Evolutionary conservation across 2,113 vertebrate species (phyloP).

Genomic region (Etheostoma cragini): DNA sequence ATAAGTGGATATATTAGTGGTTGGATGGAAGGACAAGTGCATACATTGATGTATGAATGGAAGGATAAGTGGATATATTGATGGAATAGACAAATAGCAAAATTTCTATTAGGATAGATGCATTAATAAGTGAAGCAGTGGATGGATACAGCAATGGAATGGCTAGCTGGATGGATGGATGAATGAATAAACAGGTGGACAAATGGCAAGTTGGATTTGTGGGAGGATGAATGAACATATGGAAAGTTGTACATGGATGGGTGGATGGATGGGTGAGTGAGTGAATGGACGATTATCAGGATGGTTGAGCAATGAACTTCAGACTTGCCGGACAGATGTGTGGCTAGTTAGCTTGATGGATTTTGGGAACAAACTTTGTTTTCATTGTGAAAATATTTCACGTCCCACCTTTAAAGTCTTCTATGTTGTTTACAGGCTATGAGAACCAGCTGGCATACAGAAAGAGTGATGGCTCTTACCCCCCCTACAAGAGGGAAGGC

Average conservation of each 20-base stretch:
- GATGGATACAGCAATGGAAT: too few species aligned
- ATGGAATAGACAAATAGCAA: too few species aligned
- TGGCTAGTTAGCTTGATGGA: background rate
- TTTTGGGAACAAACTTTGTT: background rate
- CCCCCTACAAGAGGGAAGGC: conserved; percentile 82
- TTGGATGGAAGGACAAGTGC: background rate
- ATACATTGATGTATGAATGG: too few species aligned
- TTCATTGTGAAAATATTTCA: background rate
- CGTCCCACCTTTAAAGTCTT: background rate
- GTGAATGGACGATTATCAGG: background rate
- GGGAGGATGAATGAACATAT: too few species aligned
- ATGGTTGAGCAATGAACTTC: background rate
- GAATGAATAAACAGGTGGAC: too few species aligned
- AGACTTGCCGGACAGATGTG: background rate
- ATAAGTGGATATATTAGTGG: background rate
- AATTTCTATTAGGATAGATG: too few species aligned
- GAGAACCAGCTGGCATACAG: conserved; percentile 82
- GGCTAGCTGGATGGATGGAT: too few species aligned
- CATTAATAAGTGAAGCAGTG: too few species aligned
- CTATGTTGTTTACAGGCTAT: conserved; percentile 73
- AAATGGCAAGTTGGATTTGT: too few species aligned
- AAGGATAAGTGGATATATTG: too few species aligned
- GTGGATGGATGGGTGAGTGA: too few species aligned
- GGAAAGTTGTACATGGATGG: background rate
- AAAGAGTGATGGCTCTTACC: conserved; percentile 79